Evolutionary conservation across 1,140 invertebrate species (phyloP).

Genomic region (Hirudo medicinalis): DNA sequence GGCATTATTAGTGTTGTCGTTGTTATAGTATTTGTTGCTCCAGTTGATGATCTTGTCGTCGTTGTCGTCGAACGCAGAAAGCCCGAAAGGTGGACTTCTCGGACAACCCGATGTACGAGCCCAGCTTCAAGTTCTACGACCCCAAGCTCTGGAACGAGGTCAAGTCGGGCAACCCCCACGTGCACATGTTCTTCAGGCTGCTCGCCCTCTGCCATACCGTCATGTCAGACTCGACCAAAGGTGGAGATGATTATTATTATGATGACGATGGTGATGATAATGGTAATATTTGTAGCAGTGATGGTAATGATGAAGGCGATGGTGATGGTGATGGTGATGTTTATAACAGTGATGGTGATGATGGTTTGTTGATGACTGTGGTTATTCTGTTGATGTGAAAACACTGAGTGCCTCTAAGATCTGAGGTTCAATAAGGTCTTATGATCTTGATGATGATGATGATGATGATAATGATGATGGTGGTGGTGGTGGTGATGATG

Average conservation of each 20-base stretch:
- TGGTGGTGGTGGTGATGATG: no score
- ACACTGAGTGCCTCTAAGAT: no score
- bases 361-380: no score
- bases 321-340: background rate
- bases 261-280: background rate
- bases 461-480: background rate
- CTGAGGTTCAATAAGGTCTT: no score
- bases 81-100: constrained; percentile 77
- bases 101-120: constrained; percentile 76
- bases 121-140: constrained; percentile 88
- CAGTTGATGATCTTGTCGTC: no score
- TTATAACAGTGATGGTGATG: no score
- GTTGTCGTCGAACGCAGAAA: constrained; percentile 43
- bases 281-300: background rate
- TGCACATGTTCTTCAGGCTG: constrained; percentile 75
- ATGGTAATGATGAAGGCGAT: background rate
- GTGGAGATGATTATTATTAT: background rate
- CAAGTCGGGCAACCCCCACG: constrained; percentile 52
- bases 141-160: constrained; percentile 68
- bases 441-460: background rate
- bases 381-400: no score
- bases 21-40: no score
- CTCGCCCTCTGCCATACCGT: constrained; percentile 94
- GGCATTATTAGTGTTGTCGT: no score
- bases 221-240: constrained; percentile 62